Evolutionary conservation across 2,888 invertebrate species (phyloP).

Genomic region (Lycaena phlaeas): DNA sequence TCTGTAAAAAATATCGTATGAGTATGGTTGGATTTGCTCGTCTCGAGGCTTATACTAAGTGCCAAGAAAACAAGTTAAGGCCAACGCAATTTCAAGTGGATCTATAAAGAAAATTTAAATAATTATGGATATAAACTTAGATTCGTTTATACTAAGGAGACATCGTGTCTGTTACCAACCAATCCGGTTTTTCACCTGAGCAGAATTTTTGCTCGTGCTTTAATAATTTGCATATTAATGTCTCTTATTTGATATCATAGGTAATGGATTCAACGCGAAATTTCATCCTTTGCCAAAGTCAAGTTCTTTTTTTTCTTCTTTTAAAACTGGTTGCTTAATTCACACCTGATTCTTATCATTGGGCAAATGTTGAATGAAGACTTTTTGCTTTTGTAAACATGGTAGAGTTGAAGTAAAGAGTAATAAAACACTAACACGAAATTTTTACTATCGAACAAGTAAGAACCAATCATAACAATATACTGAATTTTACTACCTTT

Average conservation of each 20-base stretch:
- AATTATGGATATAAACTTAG: conserved; percentile 3
- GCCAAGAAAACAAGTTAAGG: not conserved
- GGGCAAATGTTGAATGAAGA: not conserved
- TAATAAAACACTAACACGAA: too few species aligned
- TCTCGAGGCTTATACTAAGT: not conserved
- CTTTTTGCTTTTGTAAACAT: not conserved
- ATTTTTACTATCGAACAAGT: too few species aligned
- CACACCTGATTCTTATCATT: conserved; percentile 6
- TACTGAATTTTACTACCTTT: too few species aligned
- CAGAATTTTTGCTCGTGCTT: conserved; percentile 41
- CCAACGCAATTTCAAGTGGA: not conserved
- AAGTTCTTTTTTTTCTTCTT: conserved; percentile 10
- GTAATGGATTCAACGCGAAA: conserved; percentile 20
- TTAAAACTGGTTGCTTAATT: conserved; percentile 5
- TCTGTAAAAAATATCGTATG: not conserved
- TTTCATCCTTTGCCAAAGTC: conserved; percentile 16
- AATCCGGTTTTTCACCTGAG: conserved; percentile 66
- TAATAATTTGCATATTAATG: conserved; percentile 49
- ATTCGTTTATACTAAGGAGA: conserved; percentile 32
- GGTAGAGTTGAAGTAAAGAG: too few species aligned
- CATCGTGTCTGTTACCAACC: conserved; percentile 60
- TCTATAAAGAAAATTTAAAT: conserved; percentile 7
- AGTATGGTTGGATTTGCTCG: not conserved
- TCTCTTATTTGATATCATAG: conserved; percentile 25
- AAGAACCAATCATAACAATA: too few species aligned